Percentiles rank a stretch among this genome's conserved stretches.
These are phyloP conservation scores for Nomada flava DNA, from an alignment of 2,888 invertebrate genomes.

Conservation along the genomic window DNA sequence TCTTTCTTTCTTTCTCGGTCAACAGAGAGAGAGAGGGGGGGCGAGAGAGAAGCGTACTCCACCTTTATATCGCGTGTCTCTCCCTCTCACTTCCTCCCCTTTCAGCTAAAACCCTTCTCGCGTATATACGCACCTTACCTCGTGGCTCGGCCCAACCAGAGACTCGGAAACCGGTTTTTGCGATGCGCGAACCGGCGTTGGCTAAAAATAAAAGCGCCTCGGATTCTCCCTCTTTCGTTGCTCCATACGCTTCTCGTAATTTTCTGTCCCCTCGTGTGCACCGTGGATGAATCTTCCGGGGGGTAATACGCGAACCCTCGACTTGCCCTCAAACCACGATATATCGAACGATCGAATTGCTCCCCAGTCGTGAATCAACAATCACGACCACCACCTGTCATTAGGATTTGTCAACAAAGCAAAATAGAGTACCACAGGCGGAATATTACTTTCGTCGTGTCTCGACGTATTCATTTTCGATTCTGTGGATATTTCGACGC, in stretches of 20 bases:
- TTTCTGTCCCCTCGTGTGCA: conserved; percentile 62
- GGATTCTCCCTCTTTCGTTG: conserved; percentile 43
- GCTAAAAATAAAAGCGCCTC: conserved; percentile 71
- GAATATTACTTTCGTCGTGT: conserved; percentile 35
- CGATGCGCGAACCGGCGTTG: conserved; percentile 71
- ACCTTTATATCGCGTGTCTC: conserved; percentile 51
- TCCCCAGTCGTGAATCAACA: conserved; percentile 43
- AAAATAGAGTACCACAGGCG: conserved; percentile 36
- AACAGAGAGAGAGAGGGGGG: conserved; percentile 1
- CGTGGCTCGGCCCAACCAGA: conserved; percentile 46
- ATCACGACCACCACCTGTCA: conserved; percentile 61
- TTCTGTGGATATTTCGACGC: background rate
- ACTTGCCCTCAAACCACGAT: conserved; percentile 1
- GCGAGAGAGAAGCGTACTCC: conserved; percentile 15
- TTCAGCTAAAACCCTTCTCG: conserved; percentile 56
- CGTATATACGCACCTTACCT: conserved; percentile 55
- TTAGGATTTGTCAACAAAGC: conserved; percentile 35
- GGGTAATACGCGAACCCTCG: background rate
- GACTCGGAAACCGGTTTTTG: conserved; percentile 78
- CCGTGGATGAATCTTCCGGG: conserved; percentile 39
- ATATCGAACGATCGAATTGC: conserved; percentile 43
- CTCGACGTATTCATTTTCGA: conserved; percentile 1
- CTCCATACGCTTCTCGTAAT: conserved; percentile 64
- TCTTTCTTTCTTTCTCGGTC: conserved; percentile 61
- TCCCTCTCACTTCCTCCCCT: conserved; percentile 52